These are phyloP conservation scores for Ceramica pisi DNA, from an alignment of 2,888 invertebrate genomes.

Conservation along the genomic window DNA sequence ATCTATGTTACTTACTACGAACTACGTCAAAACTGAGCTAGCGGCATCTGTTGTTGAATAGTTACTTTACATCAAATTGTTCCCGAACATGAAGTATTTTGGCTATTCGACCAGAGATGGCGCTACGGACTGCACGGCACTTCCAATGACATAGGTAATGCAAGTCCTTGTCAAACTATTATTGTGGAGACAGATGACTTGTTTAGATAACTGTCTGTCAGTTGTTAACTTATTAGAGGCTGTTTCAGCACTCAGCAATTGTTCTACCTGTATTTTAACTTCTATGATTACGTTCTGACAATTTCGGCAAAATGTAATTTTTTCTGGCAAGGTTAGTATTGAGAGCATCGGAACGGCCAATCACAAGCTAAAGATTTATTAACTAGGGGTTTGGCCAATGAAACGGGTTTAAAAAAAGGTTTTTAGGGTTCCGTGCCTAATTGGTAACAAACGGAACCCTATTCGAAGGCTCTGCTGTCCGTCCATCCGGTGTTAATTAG, in stretches of 20 bases:
- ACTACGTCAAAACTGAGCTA: not conserved
- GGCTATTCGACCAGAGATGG: conserved; percentile 35
- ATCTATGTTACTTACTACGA: conserved; percentile 18
- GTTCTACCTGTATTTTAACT: not conserved
- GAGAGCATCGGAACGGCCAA: not conserved
- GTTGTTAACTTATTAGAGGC: not conserved
- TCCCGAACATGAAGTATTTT: not conserved
- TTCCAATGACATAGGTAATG: not conserved
- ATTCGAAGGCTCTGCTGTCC: no score
- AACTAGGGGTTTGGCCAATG: not conserved
- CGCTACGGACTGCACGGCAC: not conserved
- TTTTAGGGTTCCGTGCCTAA: no score
- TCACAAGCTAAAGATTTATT: not conserved
- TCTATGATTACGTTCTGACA: no score
- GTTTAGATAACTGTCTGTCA: not conserved
- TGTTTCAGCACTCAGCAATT: no score
- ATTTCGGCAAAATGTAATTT: no score
- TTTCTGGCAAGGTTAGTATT: not conserved
- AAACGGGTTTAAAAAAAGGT: not conserved
- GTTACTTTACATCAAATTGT: not conserved
- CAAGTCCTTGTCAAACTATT: not conserved
- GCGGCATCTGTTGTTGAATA: conserved; percentile 24
- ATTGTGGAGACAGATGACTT: not conserved
- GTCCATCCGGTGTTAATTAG: no score
- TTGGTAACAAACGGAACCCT: no score